Evolutionary conservation across 2,113 vertebrate species (phyloP).

Genomic region (Potamarius usumacintae): DNA sequence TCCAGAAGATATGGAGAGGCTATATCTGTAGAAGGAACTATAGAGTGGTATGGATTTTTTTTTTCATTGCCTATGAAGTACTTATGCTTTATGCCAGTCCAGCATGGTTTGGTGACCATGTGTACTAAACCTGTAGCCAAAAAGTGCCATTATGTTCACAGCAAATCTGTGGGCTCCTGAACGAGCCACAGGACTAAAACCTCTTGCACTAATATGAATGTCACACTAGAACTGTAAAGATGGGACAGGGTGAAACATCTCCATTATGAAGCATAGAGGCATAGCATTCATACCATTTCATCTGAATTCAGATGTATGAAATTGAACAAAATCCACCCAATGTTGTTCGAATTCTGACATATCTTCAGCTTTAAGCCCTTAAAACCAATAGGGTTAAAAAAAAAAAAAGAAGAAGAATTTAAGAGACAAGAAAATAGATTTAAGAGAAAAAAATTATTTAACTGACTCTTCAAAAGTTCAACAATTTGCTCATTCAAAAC

Average conservation of each 20-base stretch:
- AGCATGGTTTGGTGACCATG: neutral
- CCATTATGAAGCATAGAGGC: neutral
- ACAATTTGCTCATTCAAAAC: neutral
- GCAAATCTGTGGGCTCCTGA: neutral
- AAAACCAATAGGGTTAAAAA: neutral
- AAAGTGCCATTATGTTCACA: neutral
- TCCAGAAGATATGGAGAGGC: conserved; percentile 93
- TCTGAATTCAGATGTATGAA: neutral
- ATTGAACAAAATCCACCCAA: neutral
- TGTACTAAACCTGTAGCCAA: neutral
- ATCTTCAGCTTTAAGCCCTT: neutral
- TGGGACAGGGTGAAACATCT: neutral
- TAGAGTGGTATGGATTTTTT: conserved; percentile 75
- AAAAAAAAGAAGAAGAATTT: neutral
- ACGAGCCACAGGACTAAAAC: neutral
- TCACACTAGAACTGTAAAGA: neutral
- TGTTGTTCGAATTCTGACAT: neutral
- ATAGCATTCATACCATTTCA: neutral
- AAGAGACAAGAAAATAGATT: too few relatives aligned
- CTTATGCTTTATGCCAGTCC: neutral
- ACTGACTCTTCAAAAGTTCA: neutral
- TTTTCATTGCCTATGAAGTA: neutral
- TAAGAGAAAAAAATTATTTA: neutral
- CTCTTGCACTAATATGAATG: neutral
- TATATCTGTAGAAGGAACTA: conserved; percentile 89